Evolutionary conservation across 2,888 invertebrate genomes (phyloP).

Genomic region (Acronicta psi): DNA sequence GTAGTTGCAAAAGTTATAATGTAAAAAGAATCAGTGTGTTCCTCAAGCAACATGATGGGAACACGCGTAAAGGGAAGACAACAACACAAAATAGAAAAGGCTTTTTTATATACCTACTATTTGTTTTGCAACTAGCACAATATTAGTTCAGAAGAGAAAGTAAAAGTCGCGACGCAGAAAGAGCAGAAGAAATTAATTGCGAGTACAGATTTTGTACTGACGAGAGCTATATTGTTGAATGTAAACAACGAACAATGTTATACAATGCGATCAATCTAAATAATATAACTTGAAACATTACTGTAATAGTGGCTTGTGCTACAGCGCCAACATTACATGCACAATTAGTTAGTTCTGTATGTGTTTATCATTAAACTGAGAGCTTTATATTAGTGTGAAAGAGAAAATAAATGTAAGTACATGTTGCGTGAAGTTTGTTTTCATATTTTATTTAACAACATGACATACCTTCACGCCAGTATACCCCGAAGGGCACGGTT

Average conservation of each 20-base stretch:
- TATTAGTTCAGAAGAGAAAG: constrained; percentile 27
- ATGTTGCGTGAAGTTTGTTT: too few species aligned
- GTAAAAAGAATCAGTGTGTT: constrained; percentile 48
- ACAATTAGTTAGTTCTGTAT: constrained; percentile 28
- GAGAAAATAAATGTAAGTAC: constrained; percentile 5
- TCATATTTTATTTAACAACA: too few species aligned
- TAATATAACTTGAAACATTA: constrained; percentile 32
- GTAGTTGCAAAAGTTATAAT: constrained; percentile 50
- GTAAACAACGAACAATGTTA: constrained; percentile 14
- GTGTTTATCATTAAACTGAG: constrained; percentile 21
- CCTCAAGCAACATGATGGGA: constrained; percentile 38
- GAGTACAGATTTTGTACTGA: not conserved
- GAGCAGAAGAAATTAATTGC: constrained; percentile 14
- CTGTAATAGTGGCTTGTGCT: constrained; percentile 28
- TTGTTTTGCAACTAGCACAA: constrained; percentile 20
- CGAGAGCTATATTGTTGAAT: constrained; percentile 4
- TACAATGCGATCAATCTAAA: constrained; percentile 13
- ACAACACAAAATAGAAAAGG: not conserved
- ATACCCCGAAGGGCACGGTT: too few species aligned
- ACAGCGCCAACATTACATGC: constrained; percentile 39
- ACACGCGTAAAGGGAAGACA: constrained; percentile 8
- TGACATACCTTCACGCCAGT: too few species aligned
- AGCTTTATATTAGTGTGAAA: constrained; percentile 19
- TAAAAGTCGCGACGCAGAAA: constrained; percentile 10
- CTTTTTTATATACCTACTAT: not conserved